phyloP scores from a whole-genome alignment of 2,113 vertebrate species.

The Phalacrocorax pelagicus region DNA sequence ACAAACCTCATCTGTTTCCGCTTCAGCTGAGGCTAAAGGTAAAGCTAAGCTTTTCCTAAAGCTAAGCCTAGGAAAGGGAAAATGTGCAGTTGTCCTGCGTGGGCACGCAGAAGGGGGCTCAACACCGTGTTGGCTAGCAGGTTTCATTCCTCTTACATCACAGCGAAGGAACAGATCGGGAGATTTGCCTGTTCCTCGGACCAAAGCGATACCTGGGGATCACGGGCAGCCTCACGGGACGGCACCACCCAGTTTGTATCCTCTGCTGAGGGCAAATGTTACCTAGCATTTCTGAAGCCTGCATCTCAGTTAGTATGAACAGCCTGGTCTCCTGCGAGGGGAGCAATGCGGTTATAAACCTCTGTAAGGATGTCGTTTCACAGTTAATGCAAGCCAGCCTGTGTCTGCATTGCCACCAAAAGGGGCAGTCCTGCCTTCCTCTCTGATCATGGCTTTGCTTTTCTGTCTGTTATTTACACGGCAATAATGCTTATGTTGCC shows the following conservation, averaged over 20 bases:
- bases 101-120: background rate
- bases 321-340: background rate
- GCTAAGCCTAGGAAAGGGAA: background rate
- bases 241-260: background rate
- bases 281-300: background rate
- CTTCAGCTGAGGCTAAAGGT: background rate
- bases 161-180: background rate
- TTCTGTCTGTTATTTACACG: background rate
- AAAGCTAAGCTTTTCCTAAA: too few species aligned
- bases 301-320: fast-evolving
- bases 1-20: background rate
- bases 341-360: background rate
- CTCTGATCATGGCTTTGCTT: background rate
- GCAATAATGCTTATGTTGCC: background rate
- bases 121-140: background rate
- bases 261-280: too few species aligned
- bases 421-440: background rate
- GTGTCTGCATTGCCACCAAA: background rate
- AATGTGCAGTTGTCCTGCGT: fast-evolving
- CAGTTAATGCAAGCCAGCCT: background rate
- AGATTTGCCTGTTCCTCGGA: background rate
- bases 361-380: background rate
- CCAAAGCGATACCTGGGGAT: background rate
- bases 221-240: background rate
- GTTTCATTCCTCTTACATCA: background rate